Evolutionary conservation across 1,140 invertebrate genomes (phyloP), one percentile per base, ranked within the genome.

Genomic region (Eriocheir sinensis): DNA sequence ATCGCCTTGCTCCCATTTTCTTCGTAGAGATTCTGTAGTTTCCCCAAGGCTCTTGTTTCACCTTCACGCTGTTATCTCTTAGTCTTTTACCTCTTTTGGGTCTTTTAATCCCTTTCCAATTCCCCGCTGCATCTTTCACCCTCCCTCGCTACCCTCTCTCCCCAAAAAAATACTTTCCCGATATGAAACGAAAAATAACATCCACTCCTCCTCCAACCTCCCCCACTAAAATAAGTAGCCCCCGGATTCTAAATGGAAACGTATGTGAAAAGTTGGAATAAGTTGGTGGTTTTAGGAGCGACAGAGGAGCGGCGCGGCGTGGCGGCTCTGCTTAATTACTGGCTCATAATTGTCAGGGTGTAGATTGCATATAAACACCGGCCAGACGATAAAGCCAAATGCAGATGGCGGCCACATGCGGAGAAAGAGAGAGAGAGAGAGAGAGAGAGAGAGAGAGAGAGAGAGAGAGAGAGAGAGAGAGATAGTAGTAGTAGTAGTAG

Each of bases 341-440:
- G 60, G 60, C 12, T 72, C 60, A n/a, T 72, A n/a, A 72, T 72
- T 72, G 60, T 72, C 60, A 72, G 60, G 4, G 60, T n/a, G 60
- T 72, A 72, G 60, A 72, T 72, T 72, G 60, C 60, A 72, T 72
- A 72, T 72, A 72, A 72, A 72, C 60, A 72, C 60, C 21, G 60
- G n/a, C n/a, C n/a, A 72, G 21, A n/a, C 60, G 60, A 72, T 72
- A 72, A 72, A 72, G 60, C 60, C 12, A 72, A 72, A 72, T 72
- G 27, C 60, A 72, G 27, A 72, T 21, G 60, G 60, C 27, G 60
- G 60, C 60, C 21, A n/a, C 1, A 53, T 9, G 9, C 12, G 21
- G 8, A 53, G 48, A 53, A 21, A 53, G 48, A 53, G 48, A 53
- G 8, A 53, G 48, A 9, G 48, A 53, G 8, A 53, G 48, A 53